These are phyloP conservation scores for Epiblema foenella DNA, from an alignment of 2,888 invertebrate species.

Conservation along the genomic window DNA sequence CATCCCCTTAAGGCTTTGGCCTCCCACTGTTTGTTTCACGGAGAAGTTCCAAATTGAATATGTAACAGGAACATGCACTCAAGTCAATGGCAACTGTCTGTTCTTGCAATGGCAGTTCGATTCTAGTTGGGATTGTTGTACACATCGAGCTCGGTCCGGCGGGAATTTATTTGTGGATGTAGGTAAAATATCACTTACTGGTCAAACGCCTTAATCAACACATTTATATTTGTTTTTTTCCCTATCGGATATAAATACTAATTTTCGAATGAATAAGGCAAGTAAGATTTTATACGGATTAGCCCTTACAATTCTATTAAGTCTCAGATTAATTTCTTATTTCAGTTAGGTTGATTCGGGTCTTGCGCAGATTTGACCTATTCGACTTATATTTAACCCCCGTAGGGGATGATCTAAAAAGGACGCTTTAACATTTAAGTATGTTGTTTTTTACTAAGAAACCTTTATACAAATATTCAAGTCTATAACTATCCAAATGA, in stretches of 20 bases:
- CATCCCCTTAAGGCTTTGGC: slow-evolving; percentile 6
- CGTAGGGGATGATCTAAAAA: no score
- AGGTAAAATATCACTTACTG: slow-evolving; percentile 14
- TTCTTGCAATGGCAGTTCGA: slow-evolving; percentile 32
- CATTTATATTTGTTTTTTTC: no score
- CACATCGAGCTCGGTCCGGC: slow-evolving; percentile 15
- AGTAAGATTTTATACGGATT: no score
- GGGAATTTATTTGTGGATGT: slow-evolving; percentile 7
- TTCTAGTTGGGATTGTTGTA: slow-evolving; percentile 30
- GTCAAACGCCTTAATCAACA: slow-evolving; percentile 21
- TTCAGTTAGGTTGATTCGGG: no score
- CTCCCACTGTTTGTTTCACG: slow-evolving; percentile 4
- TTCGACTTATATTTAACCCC: no score
- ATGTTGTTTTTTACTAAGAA: no score
- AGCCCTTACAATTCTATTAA: not conserved
- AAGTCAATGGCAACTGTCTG: slow-evolving; percentile 35
- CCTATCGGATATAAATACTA: not conserved
- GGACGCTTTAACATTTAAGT: no score
- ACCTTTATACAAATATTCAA: no score
- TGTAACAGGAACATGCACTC: slow-evolving; percentile 35
- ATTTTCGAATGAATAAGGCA: no score
- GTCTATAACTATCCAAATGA: no score
- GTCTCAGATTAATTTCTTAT: no score
- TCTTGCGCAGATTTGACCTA: no score
- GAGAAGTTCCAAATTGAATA: slow-evolving; percentile 30